Base-by-base conservation (phyloP, 1,140 invertebrate species). In the Lysiphlebus fabarum region DNA sequence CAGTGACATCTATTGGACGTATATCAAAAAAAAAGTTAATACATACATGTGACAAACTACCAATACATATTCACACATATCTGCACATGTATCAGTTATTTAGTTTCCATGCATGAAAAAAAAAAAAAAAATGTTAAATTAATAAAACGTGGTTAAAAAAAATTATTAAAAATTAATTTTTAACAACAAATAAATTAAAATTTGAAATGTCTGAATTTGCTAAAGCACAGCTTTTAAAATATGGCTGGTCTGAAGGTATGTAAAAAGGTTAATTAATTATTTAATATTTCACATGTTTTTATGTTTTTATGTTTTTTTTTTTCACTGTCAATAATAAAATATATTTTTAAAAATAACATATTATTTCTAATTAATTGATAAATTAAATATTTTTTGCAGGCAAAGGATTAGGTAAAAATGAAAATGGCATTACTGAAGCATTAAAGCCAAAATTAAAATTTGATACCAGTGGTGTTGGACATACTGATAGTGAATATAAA, bases 371-470 rank as follows among this genome's bases (percentile, higher is more conserved):
- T n/a, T 37, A 50, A 56, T 37, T 50, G 0, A 11, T 62, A 40
- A 7, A 12, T 53, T 14, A 14, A 57, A 12, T 51, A 45, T 51
- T 36, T 5, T 14, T 44, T 38, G 53, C 59, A 92, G 91, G 91
- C 7, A 87, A 91, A 77, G 91, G 91, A 2, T 79, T 94, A 5
- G 91, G 91, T 9, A 90, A 87, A 71, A 76, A 87, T 63, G 88
- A 89, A 72, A 81, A 83, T 76, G 91, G 92, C 6, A 90, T 92
- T 56, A 80, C 81, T 1, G 78, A 86, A 67, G 83, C 91, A 1
- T 65, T 93, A 10, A 91, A 88, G 74, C 85, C 90, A 5, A 88
- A 86, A 70, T 67, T 90, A 5, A 94, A 93, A 74, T 85, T 89
- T 59, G 87, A 92, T 72, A 86, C 82, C 17, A 70, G 83, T 14